phyloP scores from a whole-genome alignment of 2,888 invertebrate genomes.

The Trachelus iudaicus region DNA sequence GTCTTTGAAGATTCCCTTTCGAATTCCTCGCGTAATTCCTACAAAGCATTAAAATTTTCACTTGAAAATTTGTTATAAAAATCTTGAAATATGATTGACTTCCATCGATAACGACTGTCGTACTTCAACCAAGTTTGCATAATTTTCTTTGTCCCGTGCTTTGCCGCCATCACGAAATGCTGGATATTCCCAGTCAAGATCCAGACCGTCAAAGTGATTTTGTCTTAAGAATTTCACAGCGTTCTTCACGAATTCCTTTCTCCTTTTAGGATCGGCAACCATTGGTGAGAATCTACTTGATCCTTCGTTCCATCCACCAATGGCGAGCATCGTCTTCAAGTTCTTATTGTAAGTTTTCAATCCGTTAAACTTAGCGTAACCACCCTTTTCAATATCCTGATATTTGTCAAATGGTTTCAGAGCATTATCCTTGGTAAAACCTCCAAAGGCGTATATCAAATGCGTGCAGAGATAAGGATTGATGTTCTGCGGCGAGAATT shows the following conservation, averaged over 20 bases:
- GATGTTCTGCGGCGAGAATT: slow-evolving; percentile 93
- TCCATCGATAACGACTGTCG: neutral
- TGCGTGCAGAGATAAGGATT: slow-evolving; percentile 95
- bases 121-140: slow-evolving; percentile 85
- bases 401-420: slow-evolving; percentile 94
- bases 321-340: slow-evolving; percentile 89
- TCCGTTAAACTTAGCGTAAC: slow-evolving; percentile 93
- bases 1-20: slow-evolving; percentile 87
- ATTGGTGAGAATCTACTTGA: slow-evolving; percentile 89
- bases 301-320: slow-evolving; percentile 95
- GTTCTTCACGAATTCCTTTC: slow-evolving; percentile 86
- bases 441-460: slow-evolving; percentile 92
- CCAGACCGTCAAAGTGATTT: slow-evolving; percentile 93
- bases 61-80: slow-evolving; percentile 12
- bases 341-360: slow-evolving; percentile 93
- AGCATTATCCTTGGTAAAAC: slow-evolving; percentile 90
- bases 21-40: slow-evolving; percentile 90
- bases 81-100: slow-evolving; percentile 4
- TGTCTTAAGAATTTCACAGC: slow-evolving; percentile 87
- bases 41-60: slow-evolving; percentile 22
- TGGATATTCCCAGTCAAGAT: slow-evolving; percentile 93
- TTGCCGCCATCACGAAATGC: slow-evolving; percentile 78
- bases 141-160: slow-evolving; percentile 86
- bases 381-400: slow-evolving; percentile 97
- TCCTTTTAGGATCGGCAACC: slow-evolving; percentile 80